Evolutionary conservation across 2,888 invertebrate genomes (phyloP), one percentile per base, ranked within the genome.

Genomic region (Caenorhabditis auriculariae): DNA sequence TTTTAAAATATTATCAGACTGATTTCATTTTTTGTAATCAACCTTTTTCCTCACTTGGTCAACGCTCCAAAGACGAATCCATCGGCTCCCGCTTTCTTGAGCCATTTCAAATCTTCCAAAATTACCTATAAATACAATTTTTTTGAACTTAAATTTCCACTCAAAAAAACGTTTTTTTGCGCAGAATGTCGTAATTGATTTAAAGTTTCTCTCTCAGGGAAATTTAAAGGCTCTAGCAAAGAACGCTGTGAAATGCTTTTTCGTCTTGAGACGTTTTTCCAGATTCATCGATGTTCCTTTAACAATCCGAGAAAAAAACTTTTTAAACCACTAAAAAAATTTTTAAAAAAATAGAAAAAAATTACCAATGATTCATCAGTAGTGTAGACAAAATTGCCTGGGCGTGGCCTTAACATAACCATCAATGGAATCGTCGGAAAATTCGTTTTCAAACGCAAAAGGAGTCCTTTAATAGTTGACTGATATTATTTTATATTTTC

Each of bases 41-140:
- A 24, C 4, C 32, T 46, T 19, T 15, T 27, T 43, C 39, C 64
- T 43, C 17, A 72, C 72, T 43, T 29, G 1, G 59, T 60, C 4
- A 72, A 43, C 9, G 55, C 54, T 2, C 72, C 72, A 42, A 72
- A 70, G 9, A 72, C 72, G 38, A 72, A 70, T 32, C 70, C 70
- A 17, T 45, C 28, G 12, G 70, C 70, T 6, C 69, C 69, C 17
- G 62, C 60, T 23, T 61, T 52, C 43, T 57, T 68, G n/a, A 71
- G 44, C 53, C 55, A 63, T 19, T 58, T 53, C 21, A 70, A 39
- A 38, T 72, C 72, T 26, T 54, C 55, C 26, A 19, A 26, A 43
- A 59, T 54, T 19, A 45, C 42, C 3, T 47, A 35, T 12, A 59
- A n/a, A n/a, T n/a, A n/a, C n/a, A n/a, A n/a, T n/a, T n/a, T n/a